Conservation (phyloP, 2,888 invertebrate genomes). For the Drosophila pseudotalamancana region DNA sequence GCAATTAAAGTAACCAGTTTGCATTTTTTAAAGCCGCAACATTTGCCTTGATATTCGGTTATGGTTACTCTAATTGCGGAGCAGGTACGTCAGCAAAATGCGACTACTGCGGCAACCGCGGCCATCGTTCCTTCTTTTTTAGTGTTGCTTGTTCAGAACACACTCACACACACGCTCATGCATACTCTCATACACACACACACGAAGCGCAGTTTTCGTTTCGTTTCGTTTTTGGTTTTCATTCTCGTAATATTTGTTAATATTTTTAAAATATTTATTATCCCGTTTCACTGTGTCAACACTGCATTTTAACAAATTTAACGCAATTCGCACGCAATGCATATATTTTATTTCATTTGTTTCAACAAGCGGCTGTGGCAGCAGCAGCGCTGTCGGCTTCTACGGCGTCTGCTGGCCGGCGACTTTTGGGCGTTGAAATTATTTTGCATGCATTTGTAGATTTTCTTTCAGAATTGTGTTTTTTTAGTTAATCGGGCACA, state of each 20-base stretch:
- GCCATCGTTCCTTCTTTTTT: conserved; percentile 61
- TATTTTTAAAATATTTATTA: conserved; percentile 47
- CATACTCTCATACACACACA: conserved; percentile 19
- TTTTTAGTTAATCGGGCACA: conserved; percentile 4
- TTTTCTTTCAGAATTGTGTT: conserved; percentile 5
- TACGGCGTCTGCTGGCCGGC: conserved; percentile 60
- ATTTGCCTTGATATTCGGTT: conserved; percentile 63
- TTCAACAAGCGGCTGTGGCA: conserved; percentile 45
- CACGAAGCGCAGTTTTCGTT: conserved; percentile 58
- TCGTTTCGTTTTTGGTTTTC: conserved; percentile 41
- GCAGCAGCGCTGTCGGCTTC: conserved; percentile 16
- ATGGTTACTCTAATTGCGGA: conserved; percentile 68
- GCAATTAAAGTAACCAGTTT: conserved; percentile 74
- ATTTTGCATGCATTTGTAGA: conserved; percentile 46
- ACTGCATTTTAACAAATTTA: conserved; percentile 53
- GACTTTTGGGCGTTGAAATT: conserved; percentile 73
- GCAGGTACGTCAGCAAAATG: conserved; percentile 70
- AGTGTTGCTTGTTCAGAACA: conserved; percentile 55
- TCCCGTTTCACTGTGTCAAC: conserved; percentile 61
- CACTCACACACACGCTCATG: conserved; percentile 25
- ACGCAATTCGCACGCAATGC: conserved; percentile 45
- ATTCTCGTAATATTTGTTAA: conserved; percentile 49
- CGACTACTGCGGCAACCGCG: conserved; percentile 43
- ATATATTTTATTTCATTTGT: conserved; percentile 62
- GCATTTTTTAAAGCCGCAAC: conserved; percentile 62